These are phyloP conservation scores for Tarsius wallacei DNA, from an alignment of 2,797 vertebrate species.

Conservation along the genomic window DNA sequence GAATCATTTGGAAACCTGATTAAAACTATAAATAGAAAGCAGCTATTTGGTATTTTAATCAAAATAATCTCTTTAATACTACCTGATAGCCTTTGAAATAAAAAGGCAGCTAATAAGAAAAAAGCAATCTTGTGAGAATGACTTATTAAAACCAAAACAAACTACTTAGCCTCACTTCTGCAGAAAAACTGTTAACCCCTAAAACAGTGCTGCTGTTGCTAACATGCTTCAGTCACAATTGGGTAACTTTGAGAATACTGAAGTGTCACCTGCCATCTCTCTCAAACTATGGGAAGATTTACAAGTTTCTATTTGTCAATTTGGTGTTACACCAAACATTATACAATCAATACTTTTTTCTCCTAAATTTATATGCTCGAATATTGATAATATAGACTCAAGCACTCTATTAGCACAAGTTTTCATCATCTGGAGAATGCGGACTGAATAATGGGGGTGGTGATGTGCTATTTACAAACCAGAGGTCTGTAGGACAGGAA, in stretches of 20 bases:
- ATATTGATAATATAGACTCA: background rate
- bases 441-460: background rate
- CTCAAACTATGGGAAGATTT: conserved; percentile 20
- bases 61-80: conserved; percentile 74
- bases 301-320: background rate
- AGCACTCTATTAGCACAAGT: background rate
- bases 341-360: background rate
- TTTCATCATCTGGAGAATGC: no score
- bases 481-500: background rate
- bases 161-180: conserved; percentile 38
- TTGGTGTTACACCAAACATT: background rate
- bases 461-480: background rate
- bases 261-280: background rate
- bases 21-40: conserved; percentile 77
- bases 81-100: conserved; percentile 36
- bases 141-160: conserved; percentile 65
- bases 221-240: conserved; percentile 53
- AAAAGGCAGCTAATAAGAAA: conserved; percentile 76
- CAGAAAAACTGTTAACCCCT: background rate
- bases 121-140: conserved; percentile 62
- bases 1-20: conserved; percentile 77
- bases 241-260: background rate
- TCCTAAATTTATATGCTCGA: background rate
- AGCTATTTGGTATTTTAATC: conserved; percentile 79
- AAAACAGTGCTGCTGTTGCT: background rate